Evolutionary conservation across 53 echinoderm and acorn worm genomes (phyloP).

Genomic region (Temnopleurus reevesii): DNA sequence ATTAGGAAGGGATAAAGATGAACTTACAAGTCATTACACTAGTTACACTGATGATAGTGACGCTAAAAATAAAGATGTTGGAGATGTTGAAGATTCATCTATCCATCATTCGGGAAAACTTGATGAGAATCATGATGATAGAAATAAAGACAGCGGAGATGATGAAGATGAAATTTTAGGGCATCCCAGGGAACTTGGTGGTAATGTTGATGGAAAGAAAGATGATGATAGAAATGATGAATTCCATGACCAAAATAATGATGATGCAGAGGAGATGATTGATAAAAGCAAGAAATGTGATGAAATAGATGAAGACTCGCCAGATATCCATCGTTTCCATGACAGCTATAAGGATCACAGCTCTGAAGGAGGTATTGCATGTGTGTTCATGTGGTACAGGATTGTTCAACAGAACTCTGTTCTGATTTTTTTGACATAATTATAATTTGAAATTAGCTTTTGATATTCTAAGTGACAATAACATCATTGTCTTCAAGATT

Average conservation of each 20-base stretch:
- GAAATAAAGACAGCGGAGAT: background rate
- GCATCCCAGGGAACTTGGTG: background rate
- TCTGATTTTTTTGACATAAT: too few species aligned
- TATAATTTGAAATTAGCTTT: too few species aligned
- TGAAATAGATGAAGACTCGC: background rate
- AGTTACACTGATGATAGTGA: too few species aligned
- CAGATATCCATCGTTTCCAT: background rate
- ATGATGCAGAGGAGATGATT: constrained; percentile 12
- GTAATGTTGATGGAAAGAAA: background rate
- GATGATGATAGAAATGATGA: background rate
- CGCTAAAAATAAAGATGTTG: background rate
- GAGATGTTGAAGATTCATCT: background rate
- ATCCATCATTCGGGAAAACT: too few species aligned
- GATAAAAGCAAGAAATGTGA: background rate
- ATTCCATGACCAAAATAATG: background rate
- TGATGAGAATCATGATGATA: background rate
- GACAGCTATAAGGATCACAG: constrained; percentile 2
- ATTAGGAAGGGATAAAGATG: background rate
- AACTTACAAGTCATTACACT: background rate
- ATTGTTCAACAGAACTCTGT: too few species aligned
- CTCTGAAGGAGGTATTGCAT: constrained; percentile 36
- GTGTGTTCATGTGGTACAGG: constrained; percentile 31
- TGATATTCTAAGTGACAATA: too few species aligned
- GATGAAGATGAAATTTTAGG: background rate
- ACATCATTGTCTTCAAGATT: too few species aligned